These are phyloP conservation scores for Drosophila seclusa DNA, from an alignment of 2,888 invertebrate genomes.

Conservation along the genomic window DNA sequence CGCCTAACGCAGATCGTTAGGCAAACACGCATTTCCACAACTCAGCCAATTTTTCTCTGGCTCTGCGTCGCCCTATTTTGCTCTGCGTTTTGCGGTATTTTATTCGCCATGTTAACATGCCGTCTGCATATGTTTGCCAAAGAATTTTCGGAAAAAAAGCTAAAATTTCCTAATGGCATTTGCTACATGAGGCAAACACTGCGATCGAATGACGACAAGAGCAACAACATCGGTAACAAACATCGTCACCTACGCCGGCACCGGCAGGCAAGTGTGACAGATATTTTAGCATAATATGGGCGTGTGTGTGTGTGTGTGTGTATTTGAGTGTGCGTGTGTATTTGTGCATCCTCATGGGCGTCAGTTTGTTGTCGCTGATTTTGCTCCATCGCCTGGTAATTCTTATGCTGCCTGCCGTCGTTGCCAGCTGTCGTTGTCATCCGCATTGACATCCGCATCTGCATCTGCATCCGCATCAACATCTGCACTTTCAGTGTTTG, in stretches of 20 bases:
- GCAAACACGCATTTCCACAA: constrained; percentile 65
- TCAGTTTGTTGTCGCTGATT: constrained; percentile 67
- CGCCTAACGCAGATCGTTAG: constrained; percentile 79
- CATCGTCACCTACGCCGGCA: constrained; percentile 52
- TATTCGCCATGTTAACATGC: constrained; percentile 77
- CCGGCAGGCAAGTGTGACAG: constrained; percentile 58
- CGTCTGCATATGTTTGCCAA: constrained; percentile 74
- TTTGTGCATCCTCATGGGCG: constrained; percentile 43
- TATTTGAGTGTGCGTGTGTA: constrained; percentile 19
- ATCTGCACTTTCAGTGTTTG: constrained; percentile 28
- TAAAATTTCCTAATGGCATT: constrained; percentile 75
- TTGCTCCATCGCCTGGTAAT: constrained; percentile 52
- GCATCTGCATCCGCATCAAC: background rate
- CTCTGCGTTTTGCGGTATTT: constrained; percentile 51
- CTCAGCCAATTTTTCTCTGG: constrained; percentile 36
- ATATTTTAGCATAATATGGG: constrained; percentile 61
- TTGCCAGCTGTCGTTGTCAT: constrained; percentile 44
- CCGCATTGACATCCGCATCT: constrained; percentile 18
- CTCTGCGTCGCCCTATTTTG: background rate
- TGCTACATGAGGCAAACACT: constrained; percentile 52
- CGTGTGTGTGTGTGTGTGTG: constrained; percentile 6
- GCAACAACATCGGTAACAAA: constrained; percentile 42
- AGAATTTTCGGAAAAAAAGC: constrained; percentile 35
- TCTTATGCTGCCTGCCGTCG: constrained; percentile 2
- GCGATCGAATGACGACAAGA: constrained; percentile 12